Percentiles rank a stretch among this genome's conserved stretches.
Conservation (phyloP, 2,888 invertebrate species). For the Theretra japonica region DNA sequence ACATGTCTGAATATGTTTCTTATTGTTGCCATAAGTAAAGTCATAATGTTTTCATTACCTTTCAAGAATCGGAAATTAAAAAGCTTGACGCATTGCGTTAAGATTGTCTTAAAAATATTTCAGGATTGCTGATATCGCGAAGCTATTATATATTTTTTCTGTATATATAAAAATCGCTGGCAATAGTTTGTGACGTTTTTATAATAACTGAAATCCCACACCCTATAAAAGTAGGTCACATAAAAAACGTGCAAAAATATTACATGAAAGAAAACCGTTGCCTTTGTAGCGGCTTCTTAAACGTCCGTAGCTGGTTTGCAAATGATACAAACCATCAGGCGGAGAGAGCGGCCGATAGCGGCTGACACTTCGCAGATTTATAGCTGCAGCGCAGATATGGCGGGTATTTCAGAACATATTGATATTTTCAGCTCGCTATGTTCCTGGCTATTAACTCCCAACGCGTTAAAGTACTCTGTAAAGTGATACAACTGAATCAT, state of each 20-base stretch:
- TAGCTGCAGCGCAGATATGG: slow-evolving; percentile 66
- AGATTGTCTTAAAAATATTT: too few species aligned
- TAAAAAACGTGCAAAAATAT: neutral
- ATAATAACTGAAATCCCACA: too few species aligned
- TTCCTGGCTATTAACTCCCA: slow-evolving; percentile 70
- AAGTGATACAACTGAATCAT: slow-evolving; percentile 65
- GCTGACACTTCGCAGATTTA: slow-evolving; percentile 81
- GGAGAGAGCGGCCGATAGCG: slow-evolving; percentile 76
- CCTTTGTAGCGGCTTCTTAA: slow-evolving; percentile 26
- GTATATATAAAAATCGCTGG: too few species aligned
- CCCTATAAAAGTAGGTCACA: too few species aligned
- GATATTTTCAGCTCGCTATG: slow-evolving; percentile 74
- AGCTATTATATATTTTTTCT: too few species aligned
- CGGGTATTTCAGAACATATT: slow-evolving; percentile 76
- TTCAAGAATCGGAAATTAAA: neutral
- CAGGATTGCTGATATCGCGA: too few species aligned
- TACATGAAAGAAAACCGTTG: slow-evolving; percentile 1
- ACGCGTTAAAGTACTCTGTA: slow-evolving; percentile 73
- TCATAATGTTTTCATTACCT: neutral
- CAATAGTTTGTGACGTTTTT: too few species aligned
- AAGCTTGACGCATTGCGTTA: neutral
- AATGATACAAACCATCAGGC: slow-evolving; percentile 82
- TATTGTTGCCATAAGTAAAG: neutral
- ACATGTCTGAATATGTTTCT: slow-evolving; percentile 10
- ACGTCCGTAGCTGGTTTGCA: slow-evolving; percentile 77